Percentiles rank a stretch among this genome's conserved stretches.
phyloP scores from a whole-genome alignment of 2,113 vertebrate genomes.

The Clarias gariepinus region DNA sequence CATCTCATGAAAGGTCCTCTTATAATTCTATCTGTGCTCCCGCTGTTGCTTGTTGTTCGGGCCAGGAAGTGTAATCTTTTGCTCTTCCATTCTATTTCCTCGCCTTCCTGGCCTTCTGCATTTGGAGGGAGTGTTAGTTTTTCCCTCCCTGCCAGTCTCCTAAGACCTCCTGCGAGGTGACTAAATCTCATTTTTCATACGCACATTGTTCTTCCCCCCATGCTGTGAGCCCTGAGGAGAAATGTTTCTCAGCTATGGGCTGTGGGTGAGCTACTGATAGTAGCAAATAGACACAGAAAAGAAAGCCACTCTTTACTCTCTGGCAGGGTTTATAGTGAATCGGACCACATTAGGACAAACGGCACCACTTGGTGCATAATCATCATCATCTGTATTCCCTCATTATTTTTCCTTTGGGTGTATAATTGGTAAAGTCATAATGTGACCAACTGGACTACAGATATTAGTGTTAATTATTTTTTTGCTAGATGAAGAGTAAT shows the following conservation, averaged over 20 bases:
- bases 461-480: constrained; percentile 11
- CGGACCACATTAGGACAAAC: background rate
- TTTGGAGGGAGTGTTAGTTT: constrained; percentile 8
- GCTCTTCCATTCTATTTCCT: background rate
- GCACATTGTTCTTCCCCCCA: constrained; percentile 24
- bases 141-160: background rate
- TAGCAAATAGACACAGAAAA: constrained; percentile 4
- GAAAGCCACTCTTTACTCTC: background rate
- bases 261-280: constrained; percentile 12
- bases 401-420: constrained; percentile 9
- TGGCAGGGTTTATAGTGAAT: background rate
- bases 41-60: background rate
- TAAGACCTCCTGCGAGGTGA: background rate
- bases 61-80: background rate
- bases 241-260: constrained; percentile 3
- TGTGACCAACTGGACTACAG: background rate
- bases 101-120: background rate
- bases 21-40: background rate
- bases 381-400: constrained; percentile 5
- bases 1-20: background rate
- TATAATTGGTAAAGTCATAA: constrained; percentile 8
- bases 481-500: background rate
- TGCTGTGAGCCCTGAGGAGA: constrained; percentile 18
- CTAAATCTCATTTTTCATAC: constrained; percentile 33
- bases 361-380: background rate